Evolutionary conservation across 1,140 invertebrate species (phyloP), one percentile per base, ranked within the genome.

Genomic region (Penaeus japonicus): DNA sequence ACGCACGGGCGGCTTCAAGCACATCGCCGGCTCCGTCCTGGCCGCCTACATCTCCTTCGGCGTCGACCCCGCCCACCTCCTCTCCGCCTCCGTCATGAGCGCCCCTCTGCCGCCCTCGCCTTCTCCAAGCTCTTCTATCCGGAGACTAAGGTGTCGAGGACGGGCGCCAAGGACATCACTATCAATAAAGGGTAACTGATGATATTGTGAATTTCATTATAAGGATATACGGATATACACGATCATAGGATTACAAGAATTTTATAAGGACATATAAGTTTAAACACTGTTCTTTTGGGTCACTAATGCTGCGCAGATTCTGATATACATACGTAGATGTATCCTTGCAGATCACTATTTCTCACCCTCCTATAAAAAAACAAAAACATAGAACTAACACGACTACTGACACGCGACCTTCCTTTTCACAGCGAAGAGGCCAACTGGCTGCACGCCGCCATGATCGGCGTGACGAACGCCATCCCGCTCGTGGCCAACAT

Each of bases 61-160:
- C 2, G 97, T 98, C 7, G 94, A 96, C 88, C 94, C 97, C 1
- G 94, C 95, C 0, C 95, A 97, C 92, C 92, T 97, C 27, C 95
- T 99, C 77, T 97, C 97, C 0, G 97, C 98, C 0, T 97, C 96
- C 73, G 95, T 99, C 0, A 99, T 99, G 98, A 97, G 97, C 0
- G 98, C 98, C 0, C 97, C 98, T n/a, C n/a, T 0, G 97, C 97
- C 35, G 96, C 98, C 0, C 93, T 99, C 5, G 96, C 96, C 91
- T 96, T 95, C 87, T 95, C 97, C 1, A 99, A 99, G 93, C 93
- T 99, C 10, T 94, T 98, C 90, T 96, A 97, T 93, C 98, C 98
- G 0, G 98, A 99, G 93, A 96, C 95, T 0, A 95, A 96, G 91
- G 93, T 95, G 83, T 95, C 96, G 4, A 93, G 94, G 89, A 96